Conservation (phyloP, 2,113 vertebrate species). For the Asarcornis scutulata region DNA sequence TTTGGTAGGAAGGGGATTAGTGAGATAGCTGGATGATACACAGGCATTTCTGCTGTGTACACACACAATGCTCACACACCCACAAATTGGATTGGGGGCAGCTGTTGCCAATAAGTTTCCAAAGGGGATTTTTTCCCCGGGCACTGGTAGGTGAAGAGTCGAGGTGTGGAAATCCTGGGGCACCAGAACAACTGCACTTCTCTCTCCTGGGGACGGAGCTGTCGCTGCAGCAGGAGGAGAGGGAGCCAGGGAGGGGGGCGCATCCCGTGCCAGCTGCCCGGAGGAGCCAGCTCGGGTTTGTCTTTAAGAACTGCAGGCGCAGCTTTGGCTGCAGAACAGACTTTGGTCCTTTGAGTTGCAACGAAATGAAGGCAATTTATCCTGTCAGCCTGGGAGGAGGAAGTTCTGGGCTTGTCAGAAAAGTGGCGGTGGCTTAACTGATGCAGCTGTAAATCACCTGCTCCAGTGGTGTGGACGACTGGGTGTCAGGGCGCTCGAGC, state of each 20-base stretch:
- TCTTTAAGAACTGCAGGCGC: not conserved
- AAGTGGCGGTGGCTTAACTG: not conserved
- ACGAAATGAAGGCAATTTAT: not conserved
- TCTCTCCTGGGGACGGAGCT: not conserved
- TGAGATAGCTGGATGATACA: not conserved
- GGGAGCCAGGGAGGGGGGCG: not conserved
- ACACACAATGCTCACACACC: not conserved
- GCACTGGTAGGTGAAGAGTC: not conserved
- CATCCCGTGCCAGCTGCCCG: not conserved
- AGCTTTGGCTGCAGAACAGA: not conserved
- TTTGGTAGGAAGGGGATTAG: not conserved
- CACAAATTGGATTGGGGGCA: conserved; percentile 8
- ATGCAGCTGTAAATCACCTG: not conserved
- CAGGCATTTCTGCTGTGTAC: not conserved
- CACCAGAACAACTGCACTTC: not conserved
- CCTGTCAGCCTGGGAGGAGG: not conserved
- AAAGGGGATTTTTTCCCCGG: conserved; percentile 20
- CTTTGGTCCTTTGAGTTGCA: not conserved
- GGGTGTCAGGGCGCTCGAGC: not conserved
- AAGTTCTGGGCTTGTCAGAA: not conserved
- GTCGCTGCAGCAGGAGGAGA: not conserved
- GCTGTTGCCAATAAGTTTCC: not conserved
- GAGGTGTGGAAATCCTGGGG: not conserved
- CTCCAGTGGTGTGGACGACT: not conserved
- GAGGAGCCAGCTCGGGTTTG: not conserved